These are phyloP conservation scores for Papio anubis DNA, from an alignment of 2,113 vertebrate species.

Conservation along the genomic window DNA sequence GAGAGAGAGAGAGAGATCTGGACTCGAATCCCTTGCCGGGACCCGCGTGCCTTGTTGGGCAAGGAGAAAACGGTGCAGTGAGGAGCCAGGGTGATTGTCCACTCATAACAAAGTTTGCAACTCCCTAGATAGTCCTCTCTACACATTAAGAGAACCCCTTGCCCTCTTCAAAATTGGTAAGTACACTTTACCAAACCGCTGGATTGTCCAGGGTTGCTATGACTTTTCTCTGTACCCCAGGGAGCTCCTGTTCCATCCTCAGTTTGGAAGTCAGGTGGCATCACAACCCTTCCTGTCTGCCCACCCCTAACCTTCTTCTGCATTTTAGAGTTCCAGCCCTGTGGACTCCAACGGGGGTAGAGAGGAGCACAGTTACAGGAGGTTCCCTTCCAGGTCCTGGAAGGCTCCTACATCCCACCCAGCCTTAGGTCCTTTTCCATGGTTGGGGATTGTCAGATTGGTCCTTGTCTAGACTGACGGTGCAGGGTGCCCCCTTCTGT, in stretches of 20 bases:
- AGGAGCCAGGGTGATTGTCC: neutral
- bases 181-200: neutral
- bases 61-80: neutral
- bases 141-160: neutral
- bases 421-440: neutral
- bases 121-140: neutral
- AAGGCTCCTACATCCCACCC: neutral
- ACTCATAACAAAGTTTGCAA: conserved; percentile 62
- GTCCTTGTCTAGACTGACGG: neutral
- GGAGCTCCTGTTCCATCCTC: neutral
- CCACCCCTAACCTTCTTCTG: neutral
- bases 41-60: neutral
- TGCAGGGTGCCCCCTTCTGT: conserved; percentile 49
- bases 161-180: neutral
- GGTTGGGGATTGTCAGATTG: neutral
- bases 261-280: neutral
- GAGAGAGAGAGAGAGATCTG: neutral
- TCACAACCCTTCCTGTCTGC: neutral
- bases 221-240: neutral
- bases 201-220: neutral
- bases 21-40: neutral
- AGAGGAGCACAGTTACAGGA: neutral
- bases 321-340: neutral
- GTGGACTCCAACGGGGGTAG: neutral
- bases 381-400: neutral